phyloP scores from a whole-genome alignment of 2,113 vertebrate genomes.

The Nycticryphes semicollaris region DNA sequence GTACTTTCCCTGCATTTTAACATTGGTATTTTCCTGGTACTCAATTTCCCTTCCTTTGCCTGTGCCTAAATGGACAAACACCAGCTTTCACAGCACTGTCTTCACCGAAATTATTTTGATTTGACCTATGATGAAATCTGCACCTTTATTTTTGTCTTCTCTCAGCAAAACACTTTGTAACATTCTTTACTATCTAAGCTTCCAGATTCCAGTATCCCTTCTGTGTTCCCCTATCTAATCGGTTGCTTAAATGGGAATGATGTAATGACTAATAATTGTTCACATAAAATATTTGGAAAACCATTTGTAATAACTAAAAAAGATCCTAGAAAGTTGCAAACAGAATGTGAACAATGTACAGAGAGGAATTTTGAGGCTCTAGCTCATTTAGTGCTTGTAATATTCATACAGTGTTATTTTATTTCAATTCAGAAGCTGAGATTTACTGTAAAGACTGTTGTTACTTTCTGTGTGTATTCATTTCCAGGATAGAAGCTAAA shows the following conservation, averaged over 20 bases:
- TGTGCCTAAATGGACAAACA: fast-evolving
- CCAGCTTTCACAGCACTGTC: background rate
- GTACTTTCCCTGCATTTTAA: background rate
- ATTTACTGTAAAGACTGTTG: background rate
- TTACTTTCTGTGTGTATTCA: background rate
- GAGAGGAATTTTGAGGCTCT: background rate
- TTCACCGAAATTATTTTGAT: background rate
- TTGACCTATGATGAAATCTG: background rate
- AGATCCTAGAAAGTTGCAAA: background rate
- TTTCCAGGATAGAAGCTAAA: background rate
- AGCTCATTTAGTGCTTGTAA: background rate
- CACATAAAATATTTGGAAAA: background rate
- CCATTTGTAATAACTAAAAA: background rate
- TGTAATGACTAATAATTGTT: background rate
- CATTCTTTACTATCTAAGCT: background rate
- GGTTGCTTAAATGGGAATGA: background rate
- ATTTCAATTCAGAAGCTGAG: background rate
- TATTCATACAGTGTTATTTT: background rate
- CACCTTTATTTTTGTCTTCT: background rate
- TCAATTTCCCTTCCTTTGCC: background rate
- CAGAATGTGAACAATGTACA: background rate
- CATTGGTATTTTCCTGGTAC: background rate
- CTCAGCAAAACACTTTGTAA: background rate
- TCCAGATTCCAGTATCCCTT: background rate
- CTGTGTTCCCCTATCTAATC: background rate